Evolutionary conservation across 2,888 invertebrate species (phyloP), one percentile per base, ranked within the genome.

Genomic region (Lycophotia porphyrea): DNA sequence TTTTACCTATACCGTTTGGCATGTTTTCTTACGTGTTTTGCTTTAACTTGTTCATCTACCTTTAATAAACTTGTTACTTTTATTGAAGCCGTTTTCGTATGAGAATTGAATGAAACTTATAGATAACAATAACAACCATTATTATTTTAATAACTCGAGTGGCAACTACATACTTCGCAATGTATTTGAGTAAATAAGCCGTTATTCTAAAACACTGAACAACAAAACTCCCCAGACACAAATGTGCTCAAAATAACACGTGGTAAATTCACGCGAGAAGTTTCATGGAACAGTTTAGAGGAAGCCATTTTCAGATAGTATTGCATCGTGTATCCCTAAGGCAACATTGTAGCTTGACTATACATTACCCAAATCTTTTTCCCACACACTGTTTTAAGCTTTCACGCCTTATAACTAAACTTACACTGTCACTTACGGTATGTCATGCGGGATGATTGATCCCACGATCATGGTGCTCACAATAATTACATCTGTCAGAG

Each of bases 211-310:
- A 52, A 31, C 34, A 44, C 18, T 44, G 31, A 74, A 44, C 31
- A 21, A 71, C 27, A 15, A 47, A 47, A 36, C n/a, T 65, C 74
- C 58, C 81, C 18, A 66, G 75, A 34, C 52, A 55, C 18, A 21
- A 15, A n/a, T 34, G 0, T 31, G 24, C 39, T 55, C 34, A 7
- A 58, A 76, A 58, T 55, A 76, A 42, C 24, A 68, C 31, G 31
- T 69, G 52, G 39, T 18, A 77, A 77, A 68, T 76, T 64, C 36
- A 52, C 39, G 27, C 13, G 44, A 66, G 42, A 42, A 44, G 39
- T 39, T 66, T 42, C 42, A 71, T 36, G 65, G 47, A 74, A 66
- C 65, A 52, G 74, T 52, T 80, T 73, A 36, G 18, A 80, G 47
- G 39, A 60, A 61, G 65, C n/a, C n/a, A 66, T 74, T 70, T 74